These are phyloP conservation scores for Philereme vetulata DNA, from an alignment of 2,888 invertebrate genomes.

Conservation along the genomic window DNA sequence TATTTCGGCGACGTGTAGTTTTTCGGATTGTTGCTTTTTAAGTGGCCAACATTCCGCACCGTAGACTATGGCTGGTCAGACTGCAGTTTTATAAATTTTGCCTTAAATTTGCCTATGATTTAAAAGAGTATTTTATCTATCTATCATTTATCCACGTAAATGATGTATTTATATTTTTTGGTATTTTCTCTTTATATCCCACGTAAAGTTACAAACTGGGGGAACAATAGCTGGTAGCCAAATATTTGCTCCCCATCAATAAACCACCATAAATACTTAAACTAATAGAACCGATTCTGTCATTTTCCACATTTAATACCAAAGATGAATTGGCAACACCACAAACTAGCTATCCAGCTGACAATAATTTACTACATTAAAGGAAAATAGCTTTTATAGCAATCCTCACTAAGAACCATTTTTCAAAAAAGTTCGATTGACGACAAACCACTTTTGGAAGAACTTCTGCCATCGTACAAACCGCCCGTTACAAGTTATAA, in stretches of 20 bases:
- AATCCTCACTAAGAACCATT: constrained; percentile 10
- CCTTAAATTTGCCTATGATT: no score
- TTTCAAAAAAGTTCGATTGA: not conserved
- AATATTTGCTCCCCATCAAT: constrained; percentile 44
- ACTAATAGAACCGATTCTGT: constrained; percentile 62
- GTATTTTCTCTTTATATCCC: no score
- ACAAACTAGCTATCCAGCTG: constrained; percentile 66
- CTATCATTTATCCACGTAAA: no score
- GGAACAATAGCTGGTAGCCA: constrained; percentile 30
- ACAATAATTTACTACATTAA: constrained; percentile 39
- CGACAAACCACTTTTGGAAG: constrained; percentile 30
- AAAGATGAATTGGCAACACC: constrained; percentile 71
- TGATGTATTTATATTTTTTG: no score
- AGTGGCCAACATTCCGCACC: no score
- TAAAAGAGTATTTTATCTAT: no score
- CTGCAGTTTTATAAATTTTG: no score
- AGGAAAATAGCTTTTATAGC: constrained; percentile 36
- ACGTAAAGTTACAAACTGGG: no score
- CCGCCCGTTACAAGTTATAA: not conserved
- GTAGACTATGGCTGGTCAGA: no score
- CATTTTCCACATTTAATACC: constrained; percentile 62
- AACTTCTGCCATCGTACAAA: constrained; percentile 21
- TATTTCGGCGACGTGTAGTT: no score
- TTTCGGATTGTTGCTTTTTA: no score
- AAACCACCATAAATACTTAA: constrained; percentile 38